Conservation (phyloP, 1,140 invertebrate species). For the Archivesica marissinica region DNA sequence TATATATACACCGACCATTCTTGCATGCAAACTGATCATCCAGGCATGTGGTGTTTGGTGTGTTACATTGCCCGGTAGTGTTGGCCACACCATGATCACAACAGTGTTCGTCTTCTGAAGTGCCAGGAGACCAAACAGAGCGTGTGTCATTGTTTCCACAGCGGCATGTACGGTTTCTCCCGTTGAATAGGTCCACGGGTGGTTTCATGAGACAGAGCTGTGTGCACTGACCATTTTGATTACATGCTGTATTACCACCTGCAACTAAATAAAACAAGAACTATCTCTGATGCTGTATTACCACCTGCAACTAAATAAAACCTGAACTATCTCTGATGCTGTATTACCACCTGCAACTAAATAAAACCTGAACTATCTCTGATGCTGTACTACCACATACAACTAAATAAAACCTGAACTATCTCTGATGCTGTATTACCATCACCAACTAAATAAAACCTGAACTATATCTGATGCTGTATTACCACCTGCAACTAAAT, state of each 20-base stretch:
- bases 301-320: no score
- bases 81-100: conserved; percentile 10
- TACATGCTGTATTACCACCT: conserved; percentile 39
- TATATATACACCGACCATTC: conserved; percentile 72
- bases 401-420: no score
- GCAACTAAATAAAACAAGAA: background rate
- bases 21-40: conserved; percentile 18
- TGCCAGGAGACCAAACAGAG: background rate
- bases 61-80: background rate
- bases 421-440: no score
- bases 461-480: no score
- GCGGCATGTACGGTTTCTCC: conserved; percentile 64
- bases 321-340: no score
- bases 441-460: no score
- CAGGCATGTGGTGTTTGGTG: background rate
- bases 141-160: conserved; percentile 63
- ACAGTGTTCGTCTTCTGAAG: conserved; percentile 28
- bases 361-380: no score
- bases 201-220: conserved; percentile 71
- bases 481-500: no score
- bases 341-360: no score
- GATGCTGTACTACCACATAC: no score
- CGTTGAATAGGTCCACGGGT: background rate
- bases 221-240: conserved; percentile 61
- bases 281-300: no score